Evolutionary conservation across 2,113 vertebrate genomes (phyloP), one percentile per base, ranked within the genome.

Genomic region (Entelurus aequoreus): DNA sequence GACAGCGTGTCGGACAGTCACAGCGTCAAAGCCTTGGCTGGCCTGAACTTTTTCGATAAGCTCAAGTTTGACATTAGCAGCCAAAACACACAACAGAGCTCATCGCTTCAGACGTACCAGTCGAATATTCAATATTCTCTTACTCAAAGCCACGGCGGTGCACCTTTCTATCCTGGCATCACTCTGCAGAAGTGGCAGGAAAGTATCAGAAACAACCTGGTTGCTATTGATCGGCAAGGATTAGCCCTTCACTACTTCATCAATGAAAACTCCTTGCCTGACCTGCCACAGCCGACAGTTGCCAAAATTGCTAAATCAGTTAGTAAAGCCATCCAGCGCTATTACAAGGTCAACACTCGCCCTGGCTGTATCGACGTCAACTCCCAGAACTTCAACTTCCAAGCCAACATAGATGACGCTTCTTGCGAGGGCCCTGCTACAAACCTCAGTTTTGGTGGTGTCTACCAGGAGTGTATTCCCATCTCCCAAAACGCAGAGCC

Each of bases 151-250:
- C 73, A 95, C 0, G 95, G 83, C 4, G 72, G 95, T 0, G 92
- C 49, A 8, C 88, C 93, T 0, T 96, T 95, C 61, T 96, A 94
- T 73, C 95, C 94, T 0, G 95, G 95, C 3, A 94, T 98, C 79
- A 94, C 93, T 44, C 86, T 98, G 59, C 88, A 94, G 87, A 84
- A 75, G 48, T 97, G 95, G 95, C 94, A 98, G 72, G 90, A 94
- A 66, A 86, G 77, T 35, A 94, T 86, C 40, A 60, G 50, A 36
- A 95, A 97, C 84, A 93, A 96, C 75, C 84, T 97, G 70, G 93
- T 97, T 69, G 92, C 93, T 35, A 83, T 97, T 0, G 95, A 98
- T 72, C 90, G 94, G 3, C 84, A 83, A 0, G 95, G 94, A n/a
- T 67, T 94, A 68, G 93, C 93, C 0, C 75, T 98, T 7, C 82